Base-by-base conservation (phyloP, 2,888 invertebrate genomes). In the Ormyrus nitidulus region DNA sequence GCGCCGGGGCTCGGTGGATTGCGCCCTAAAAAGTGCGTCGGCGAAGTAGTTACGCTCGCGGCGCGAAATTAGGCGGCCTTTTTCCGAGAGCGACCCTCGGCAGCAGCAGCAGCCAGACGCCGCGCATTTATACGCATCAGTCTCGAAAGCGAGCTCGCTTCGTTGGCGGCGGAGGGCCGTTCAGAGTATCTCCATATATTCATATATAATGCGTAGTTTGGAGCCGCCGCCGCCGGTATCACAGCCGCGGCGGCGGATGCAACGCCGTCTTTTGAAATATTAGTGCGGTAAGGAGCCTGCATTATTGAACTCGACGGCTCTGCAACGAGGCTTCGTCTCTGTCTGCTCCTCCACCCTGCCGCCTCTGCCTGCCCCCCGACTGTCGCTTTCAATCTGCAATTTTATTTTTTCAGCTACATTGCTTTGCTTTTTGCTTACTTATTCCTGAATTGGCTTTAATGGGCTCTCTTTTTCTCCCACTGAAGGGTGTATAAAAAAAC, bases 1-100 rank as follows among this genome's bases (percentile, higher is more conserved):
- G 54, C 13, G 11, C 19, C 13, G 59, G 4, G 49, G n/a, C 51
- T 9, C 13, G 62, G 48, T n/a, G n/a, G 9, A 53, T 9, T n/a
- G 46, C 11, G 10, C 19, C 53, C 58, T 70, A 59, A 79, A 79
- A 79, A 65, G 51, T 79, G 69, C 69, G 51, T 59, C 64, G 56
- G 64, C n/a, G 44, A 56, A 66, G 61, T 69, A 65, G 69, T 74
- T 74, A 49, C 65, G 65, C 59, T 11, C 49, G n/a, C 49, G 8
- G 48, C 13, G 11, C 54, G 53, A 76, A 76, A 80, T 79, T 79
- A 71, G 65, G 58, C 13, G 46, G 7, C 11, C 7, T 56, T 69
- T 46, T 9, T n/a, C 13, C n/a, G 0, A 19, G 19, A 1, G 13
- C 8, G 46, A 56, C 13, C 5, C 46, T 8, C 19, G 2, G 19